Evolutionary conservation across 2,888 invertebrate species (phyloP), one percentile per base, ranked within the genome.

Genomic region (Lepetodrilus schrolli): DNA sequence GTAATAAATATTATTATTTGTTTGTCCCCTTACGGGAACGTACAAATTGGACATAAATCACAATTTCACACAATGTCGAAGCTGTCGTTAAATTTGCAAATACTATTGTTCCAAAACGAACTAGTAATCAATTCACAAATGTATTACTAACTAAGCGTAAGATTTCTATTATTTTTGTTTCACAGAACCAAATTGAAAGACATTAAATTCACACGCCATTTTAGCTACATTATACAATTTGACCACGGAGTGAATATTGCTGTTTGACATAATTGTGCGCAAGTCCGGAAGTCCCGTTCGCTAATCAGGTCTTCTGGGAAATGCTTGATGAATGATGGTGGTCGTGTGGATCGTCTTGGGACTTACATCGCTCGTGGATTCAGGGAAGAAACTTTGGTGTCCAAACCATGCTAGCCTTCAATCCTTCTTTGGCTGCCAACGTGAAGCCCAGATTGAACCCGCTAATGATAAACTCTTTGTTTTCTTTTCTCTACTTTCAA

Each of bases 281-380:
- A 58, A 34, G 58, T 58, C 26, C 58, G 58, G 58, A 58, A 58
- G 58, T 34, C 7, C 30, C 58, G 58, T 58, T 30, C 58, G 26
- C 30, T 58, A 58, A 58, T 58, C 58, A 58, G 58, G 58, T 34
- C 58, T 58, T 58, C n/a, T 58, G 58, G 58, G 58, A 58, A 58
- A 34, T 58, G 58, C n/a, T 58, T 58, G 58, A 58, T 58, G 58
- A 58, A 58, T 58, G 58, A 30, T 34, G 3, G 26, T 58, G 58
- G 58, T 58, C 17, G 26, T 23, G 26, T 26, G 7, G 13, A 30
- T 58, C 58, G 58, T 17, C 58, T 10, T 8, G 58, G 58, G 58
- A 58, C 34, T 17, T n/a, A n/a, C 34, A 30, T 58, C 34, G 13
- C 17, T 26, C 58, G 58, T 26, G 34, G 58, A 58, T 58, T 26